These are phyloP conservation scores for Sebastes dallii DNA, from an alignment of 2,797 vertebrate genomes.

Conservation along the genomic window DNA sequence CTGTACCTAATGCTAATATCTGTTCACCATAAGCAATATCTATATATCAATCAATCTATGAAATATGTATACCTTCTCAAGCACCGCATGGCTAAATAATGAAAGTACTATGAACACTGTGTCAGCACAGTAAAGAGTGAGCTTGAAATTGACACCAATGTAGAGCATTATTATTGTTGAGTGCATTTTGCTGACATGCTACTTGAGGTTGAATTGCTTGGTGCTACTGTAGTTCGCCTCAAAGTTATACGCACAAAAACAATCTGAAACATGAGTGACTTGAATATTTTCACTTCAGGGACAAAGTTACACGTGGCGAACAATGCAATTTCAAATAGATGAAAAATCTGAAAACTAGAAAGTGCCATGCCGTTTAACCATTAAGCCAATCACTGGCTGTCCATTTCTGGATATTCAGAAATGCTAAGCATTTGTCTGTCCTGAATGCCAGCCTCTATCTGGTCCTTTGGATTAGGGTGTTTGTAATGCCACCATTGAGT, in stretches of 20 bases:
- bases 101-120: conserved; percentile 26
- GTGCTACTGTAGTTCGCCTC: conserved; percentile 1
- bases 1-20: conserved; percentile 46
- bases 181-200: conserved; percentile 56
- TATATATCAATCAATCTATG: conserved; percentile 53
- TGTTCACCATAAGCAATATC: conserved; percentile 50
- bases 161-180: conserved; percentile 49
- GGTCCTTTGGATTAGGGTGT: not conserved
- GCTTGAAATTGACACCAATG: conserved; percentile 42
- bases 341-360: conserved; percentile 1
- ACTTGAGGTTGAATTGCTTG: conserved; percentile 50
- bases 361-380: not conserved
- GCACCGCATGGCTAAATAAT: conserved; percentile 34
- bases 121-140: conserved; percentile 42
- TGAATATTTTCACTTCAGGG: conserved; percentile 19
- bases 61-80: conserved; percentile 42
- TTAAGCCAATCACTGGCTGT: not conserved
- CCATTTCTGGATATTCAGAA: not conserved
- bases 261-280: conserved; percentile 3
- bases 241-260: conserved; percentile 22
- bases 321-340: conserved; percentile 15
- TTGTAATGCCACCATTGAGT: not conserved
- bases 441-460: not conserved
- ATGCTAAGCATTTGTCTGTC: not conserved
- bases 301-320: conserved; percentile 8